Conservation (phyloP, 1,140 invertebrate species). For the Rhyacophila brunnea region DNA sequence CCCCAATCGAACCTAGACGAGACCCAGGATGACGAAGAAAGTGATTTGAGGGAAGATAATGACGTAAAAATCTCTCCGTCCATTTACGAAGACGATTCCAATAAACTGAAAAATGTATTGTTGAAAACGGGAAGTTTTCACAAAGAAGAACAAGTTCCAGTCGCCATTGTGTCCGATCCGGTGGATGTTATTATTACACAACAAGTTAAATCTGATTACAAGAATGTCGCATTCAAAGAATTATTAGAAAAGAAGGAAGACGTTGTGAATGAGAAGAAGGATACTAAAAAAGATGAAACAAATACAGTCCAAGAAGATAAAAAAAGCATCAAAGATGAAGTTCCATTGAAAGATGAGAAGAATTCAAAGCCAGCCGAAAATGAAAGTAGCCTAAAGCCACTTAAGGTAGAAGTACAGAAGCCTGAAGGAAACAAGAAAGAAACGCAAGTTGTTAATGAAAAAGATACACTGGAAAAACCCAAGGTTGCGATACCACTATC, state of each 20-base stretch:
- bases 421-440: neutral
- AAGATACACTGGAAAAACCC: neutral
- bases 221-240: slow-evolving; percentile 2
- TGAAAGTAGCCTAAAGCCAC: slow-evolving; percentile 3
- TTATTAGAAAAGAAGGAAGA: neutral
- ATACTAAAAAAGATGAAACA: neutral
- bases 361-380: neutral
- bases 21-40: slow-evolving; percentile 11
- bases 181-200: neutral
- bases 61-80: neutral
- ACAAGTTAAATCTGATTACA: neutral
- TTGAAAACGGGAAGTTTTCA: neutral
- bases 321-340: neutral
- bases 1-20: neutral
- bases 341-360: neutral
- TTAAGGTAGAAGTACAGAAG: neutral
- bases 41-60: neutral
- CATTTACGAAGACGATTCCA: neutral
- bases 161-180: slow-evolving; percentile 9
- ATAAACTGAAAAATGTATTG: neutral
- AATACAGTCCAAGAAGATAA: neutral
- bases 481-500: neutral
- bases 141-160: slow-evolving; percentile 14
- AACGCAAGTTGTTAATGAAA: neutral
- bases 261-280: neutral